A percentile compares a stretch with the other conserved stretches of the same genome.
Evolutionary conservation across 2,888 invertebrate species (phyloP).

Genomic region (Nebria salina): DNA sequence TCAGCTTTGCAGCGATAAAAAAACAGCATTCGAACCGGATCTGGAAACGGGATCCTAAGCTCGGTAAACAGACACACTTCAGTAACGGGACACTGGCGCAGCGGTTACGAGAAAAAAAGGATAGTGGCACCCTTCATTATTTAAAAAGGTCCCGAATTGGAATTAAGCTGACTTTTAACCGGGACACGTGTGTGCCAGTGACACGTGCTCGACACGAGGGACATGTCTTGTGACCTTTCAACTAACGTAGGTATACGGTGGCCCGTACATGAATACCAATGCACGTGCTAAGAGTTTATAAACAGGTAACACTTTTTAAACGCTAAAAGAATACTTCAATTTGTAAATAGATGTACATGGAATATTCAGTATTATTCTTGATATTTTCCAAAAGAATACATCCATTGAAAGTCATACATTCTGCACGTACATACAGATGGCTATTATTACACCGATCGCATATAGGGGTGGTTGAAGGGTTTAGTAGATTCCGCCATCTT

Average conservation of each 20-base stretch:
- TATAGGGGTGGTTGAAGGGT: not conserved
- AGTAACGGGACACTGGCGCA: not conserved
- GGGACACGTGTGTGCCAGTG: not conserved
- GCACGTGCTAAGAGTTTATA: not conserved
- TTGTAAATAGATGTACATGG: too few relatives aligned
- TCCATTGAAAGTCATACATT: not conserved
- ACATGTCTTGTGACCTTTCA: not conserved
- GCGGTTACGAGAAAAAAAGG: not conserved
- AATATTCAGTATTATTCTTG: too few relatives aligned
- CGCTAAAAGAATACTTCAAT: too few relatives aligned
- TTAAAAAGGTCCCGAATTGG: not conserved
- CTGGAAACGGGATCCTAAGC: not conserved
- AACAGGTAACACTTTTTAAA: not conserved
- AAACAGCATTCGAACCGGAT: not conserved
- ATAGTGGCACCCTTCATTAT: not conserved
- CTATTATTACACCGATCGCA: too few relatives aligned
- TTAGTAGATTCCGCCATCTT: not conserved
- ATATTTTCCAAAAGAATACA: too few relatives aligned
- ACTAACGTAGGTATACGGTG: not conserved
- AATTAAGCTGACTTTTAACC: not conserved
- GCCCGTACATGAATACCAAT: not conserved
- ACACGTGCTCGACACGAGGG: not conserved
- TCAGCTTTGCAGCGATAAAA: not conserved
- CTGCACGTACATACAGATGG: not conserved
- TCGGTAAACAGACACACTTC: not conserved